Conservation (phyloP, 1,140 invertebrate genomes). For the Hesperophylax magnus region DNA sequence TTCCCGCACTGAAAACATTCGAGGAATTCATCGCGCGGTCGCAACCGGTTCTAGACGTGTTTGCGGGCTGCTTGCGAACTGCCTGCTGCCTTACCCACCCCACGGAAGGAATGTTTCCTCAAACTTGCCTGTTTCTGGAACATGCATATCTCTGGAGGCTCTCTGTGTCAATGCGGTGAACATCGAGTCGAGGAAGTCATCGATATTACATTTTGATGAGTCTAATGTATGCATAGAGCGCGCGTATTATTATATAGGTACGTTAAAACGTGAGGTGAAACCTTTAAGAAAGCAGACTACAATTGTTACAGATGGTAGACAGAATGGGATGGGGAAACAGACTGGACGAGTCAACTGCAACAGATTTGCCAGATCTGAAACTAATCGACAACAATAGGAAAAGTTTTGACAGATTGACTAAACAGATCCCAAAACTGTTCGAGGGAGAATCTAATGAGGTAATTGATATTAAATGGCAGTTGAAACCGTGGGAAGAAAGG, state of each 20-base stretch:
- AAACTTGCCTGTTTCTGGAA: not conserved
- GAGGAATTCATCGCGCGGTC: conserved; percentile 9
- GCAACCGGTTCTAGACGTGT: conserved; percentile 23
- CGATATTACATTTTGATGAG: not conserved
- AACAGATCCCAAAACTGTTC: too few species aligned
- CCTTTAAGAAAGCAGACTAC: not conserved
- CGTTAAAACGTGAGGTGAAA: too few species aligned
- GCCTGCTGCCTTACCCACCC: not conserved
- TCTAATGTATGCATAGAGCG: not conserved
- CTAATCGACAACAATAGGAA: not conserved
- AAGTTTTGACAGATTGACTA: too few species aligned
- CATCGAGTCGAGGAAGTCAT: not conserved
- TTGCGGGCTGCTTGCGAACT: not conserved
- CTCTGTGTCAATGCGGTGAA: not conserved
- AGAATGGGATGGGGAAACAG: not conserved
- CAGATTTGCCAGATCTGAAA: not conserved
- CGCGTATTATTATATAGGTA: too few species aligned
- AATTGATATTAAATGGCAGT: too few species aligned
- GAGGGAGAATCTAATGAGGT: too few species aligned
- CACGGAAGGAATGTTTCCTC: conserved; percentile 7
- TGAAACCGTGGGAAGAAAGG: too few species aligned
- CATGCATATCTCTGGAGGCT: not conserved
- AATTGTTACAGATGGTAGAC: not conserved
- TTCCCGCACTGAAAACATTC: conserved; percentile 10
- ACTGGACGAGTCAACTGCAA: not conserved